Base-by-base conservation (phyloP, 2,797 vertebrate species). In the Lagorchestes hirsutus region DNA sequence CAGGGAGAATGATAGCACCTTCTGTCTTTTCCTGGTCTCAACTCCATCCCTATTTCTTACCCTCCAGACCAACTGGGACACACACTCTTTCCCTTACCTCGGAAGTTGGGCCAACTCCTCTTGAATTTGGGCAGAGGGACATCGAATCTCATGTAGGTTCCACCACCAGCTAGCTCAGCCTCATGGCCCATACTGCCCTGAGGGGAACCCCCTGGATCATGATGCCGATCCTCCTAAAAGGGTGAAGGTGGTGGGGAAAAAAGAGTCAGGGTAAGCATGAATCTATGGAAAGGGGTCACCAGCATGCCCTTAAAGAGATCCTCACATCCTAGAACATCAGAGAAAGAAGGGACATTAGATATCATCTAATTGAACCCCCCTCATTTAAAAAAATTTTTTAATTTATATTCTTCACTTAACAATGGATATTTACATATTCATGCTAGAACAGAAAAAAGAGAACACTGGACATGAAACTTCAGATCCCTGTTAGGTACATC, bases 131-230 rank as follows among this genome's bases (percentile, higher is more conserved):
- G 98, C 95, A 97, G 99, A 0, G 99, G 99, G 58, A 99, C 99
- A 0, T 99, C 99, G 0, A 99, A 99, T 57, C 99, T 99, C 94
- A 99, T 98, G n/a, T 99, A 99, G 40, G 99, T 99, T 2, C 98
- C 98, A 0, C 99, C 98, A 1, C 99, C 98, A 0, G 98, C 97
- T 95, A 99, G 97, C 34, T 99, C 98, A 18, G 97, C 98, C 46
- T 99, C 99, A 0, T 98, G 97, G 11, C 97, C 98, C 0, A 99
- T 99, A 95, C 98, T 98, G 96, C 99, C 99, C 90, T 93, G 97
- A 0, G 99, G 98, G 34, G 99, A 97, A 0, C 97, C 98, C 0
- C 93, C 98, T 93, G 98, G 97, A 0, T 96, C 98, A 90, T 92
- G 96, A 0, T 97, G 98, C n/a, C 98, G 99, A 28, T 99, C 99